phyloP scores from a whole-genome alignment of 2,888 invertebrate genomes.

The Herminia tarsipennalis region DNA sequence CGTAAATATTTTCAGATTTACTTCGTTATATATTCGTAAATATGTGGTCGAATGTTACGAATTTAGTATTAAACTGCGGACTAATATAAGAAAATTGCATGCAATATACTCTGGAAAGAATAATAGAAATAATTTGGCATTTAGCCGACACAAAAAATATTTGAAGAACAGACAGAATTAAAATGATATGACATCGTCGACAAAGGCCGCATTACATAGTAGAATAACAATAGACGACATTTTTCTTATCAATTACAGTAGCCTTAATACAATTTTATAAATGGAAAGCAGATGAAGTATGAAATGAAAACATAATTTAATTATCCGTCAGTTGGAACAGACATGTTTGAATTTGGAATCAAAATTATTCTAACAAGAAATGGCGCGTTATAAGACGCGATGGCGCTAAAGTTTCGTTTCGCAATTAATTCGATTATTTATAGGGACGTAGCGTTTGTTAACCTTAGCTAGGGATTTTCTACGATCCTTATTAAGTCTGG shows the following conservation, averaged over 20 bases:
- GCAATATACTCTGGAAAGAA: conserved; percentile 6
- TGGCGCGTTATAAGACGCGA: conserved; percentile 13
- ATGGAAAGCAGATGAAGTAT: conserved; percentile 14
- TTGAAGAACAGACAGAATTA: conserved; percentile 18
- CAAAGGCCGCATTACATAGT: too few relatives aligned
- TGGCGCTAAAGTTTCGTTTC: conserved; percentile 18
- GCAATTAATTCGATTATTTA: conserved; percentile 36
- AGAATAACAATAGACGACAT: too few relatives aligned
- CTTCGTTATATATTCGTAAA: too few relatives aligned
- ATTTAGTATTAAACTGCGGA: too few relatives aligned
- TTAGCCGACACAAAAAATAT: conserved; percentile 26
- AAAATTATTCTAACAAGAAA: conserved; percentile 33
- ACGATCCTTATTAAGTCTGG: conserved; percentile 48
- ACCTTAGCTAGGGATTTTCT: conserved; percentile 48
- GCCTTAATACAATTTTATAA: conserved; percentile 13
- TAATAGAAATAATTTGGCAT: conserved; percentile 34
- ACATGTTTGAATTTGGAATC: conserved; percentile 33
- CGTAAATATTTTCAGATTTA: too few relatives aligned
- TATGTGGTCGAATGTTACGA: too few relatives aligned
- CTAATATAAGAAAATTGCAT: conserved; percentile 11
- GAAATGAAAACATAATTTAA: conserved; percentile 21
- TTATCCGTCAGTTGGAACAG: conserved; percentile 15
- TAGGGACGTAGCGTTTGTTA: conserved; percentile 36
- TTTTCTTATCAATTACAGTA: too few relatives aligned
- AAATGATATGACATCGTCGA: conserved; percentile 23